phyloP scores from a whole-genome alignment of 2,888 invertebrate species.

The Microchrysa polita region DNA sequence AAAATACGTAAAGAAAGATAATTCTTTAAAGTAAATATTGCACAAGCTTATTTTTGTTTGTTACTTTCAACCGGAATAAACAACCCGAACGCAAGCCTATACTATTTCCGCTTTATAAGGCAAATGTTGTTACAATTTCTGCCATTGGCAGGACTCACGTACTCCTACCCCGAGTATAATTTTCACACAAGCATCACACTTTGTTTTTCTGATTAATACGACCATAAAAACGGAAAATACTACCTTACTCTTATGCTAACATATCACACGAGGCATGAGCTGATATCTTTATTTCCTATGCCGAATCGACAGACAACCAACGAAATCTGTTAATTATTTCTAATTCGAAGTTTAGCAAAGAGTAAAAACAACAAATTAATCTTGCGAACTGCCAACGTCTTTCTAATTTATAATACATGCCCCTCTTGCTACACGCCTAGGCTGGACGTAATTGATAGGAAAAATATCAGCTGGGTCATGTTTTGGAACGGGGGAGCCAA shows the following conservation, averaged over 20 bases:
- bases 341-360: constrained; percentile 37
- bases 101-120: too few species aligned
- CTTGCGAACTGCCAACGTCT: constrained; percentile 29
- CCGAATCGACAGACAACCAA: constrained; percentile 2
- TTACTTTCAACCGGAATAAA: too few species aligned
- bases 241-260: background rate
- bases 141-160: too few species aligned
- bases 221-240: background rate
- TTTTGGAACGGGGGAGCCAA: background rate
- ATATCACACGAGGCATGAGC: background rate
- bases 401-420: constrained; percentile 39
- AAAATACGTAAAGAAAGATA: too few species aligned
- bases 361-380: constrained; percentile 42
- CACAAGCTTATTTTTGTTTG: too few species aligned
- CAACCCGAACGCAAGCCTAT: too few species aligned
- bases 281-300: constrained; percentile 15
- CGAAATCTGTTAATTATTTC: constrained; percentile 41
- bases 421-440: background rate
- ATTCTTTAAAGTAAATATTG: too few species aligned
- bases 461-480: background rate
- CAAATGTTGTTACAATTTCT: too few species aligned
- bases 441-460: constrained; percentile 30
- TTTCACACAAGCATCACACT: constrained; percentile 8
- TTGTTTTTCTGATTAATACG: constrained; percentile 21
- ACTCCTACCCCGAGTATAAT: background rate